Evolutionary conservation across 2,113 vertebrate genomes (phyloP), one percentile per base, ranked within the genome.

Genomic region (Zosterops lateralis): DNA sequence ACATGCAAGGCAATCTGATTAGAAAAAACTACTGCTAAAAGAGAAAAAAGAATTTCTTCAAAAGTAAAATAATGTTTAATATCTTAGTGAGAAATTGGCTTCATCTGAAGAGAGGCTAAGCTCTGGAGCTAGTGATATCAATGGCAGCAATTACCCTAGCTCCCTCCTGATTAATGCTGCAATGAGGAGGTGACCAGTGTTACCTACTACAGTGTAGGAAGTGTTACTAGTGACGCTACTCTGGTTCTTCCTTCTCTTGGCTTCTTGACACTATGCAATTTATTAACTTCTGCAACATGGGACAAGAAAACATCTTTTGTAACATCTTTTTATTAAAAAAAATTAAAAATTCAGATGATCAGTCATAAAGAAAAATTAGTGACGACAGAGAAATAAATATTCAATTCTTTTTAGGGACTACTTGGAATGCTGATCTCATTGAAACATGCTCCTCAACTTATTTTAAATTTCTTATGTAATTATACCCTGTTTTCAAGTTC

Each of bases 391-490:
- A 79, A 24, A 82, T 10, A 93, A 86, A 81, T 29, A 90, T 14
- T 14, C 38, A 64, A 0, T 64, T 89, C 53, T 82, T 91, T 5
- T 54, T 76, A 84, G 45, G 36, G 60, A 70, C 32, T 75, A 60
- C 42, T 93, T 62, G 47, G 45, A 93, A 95, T 58, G 50, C 54
- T 73, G 71, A 91, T 50, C 54, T 89, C 77, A 89, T 28, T 89
- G 38, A 76, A 93, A 91, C 20, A 87, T 17, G 20, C 17, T 58
- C 12, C 40, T 26, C 19, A 87, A 82, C 45, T 92, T 87, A 72
- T 82, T 77, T 91, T 70, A 82, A 67, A 79, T 79, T 74, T 94
- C 70, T 91, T 78, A 70, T 1, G 12, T 54, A 89, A 82, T 84
- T 82, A 67, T 38, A 68, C 24, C 60, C 65, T 84, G 7, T 87